Conservation (phyloP, 2,113 vertebrate species). For the Plecturocebus donacophilus region DNA sequence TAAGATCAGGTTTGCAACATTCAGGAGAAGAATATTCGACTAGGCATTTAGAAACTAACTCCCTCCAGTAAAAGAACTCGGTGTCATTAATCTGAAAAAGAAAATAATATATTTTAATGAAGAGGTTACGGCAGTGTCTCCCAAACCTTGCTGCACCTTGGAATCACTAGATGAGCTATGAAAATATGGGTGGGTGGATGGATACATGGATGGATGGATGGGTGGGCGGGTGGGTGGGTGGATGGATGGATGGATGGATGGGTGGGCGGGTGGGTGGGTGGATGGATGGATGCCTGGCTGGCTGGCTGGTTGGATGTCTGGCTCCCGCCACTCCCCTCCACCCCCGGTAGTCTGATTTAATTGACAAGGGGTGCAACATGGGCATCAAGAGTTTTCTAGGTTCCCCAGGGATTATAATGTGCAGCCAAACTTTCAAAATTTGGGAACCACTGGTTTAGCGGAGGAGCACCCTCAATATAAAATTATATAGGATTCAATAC, state of each 20-base stretch:
- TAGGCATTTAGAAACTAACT: slow-evolving; percentile 94
- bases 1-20: slow-evolving; percentile 96
- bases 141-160: background rate
- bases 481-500: background rate
- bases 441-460: background rate
- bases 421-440: background rate
- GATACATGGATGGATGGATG: no score
- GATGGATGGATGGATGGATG: no score
- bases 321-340: background rate
- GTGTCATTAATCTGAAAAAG: slow-evolving; percentile 90
- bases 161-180: background rate
- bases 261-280: no score
- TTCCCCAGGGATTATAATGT: background rate
- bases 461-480: background rate
- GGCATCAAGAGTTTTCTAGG: background rate
- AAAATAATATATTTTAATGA: slow-evolving; percentile 42
- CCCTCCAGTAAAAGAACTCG: slow-evolving; percentile 93
- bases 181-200: background rate
- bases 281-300: background rate
- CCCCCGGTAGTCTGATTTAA: background rate
- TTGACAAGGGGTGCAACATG: background rate
- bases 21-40: slow-evolving; percentile 95
- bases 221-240: no score
- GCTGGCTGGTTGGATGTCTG: background rate
- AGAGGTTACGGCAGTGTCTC: background rate